Percentiles rank a stretch among this genome's conserved stretches.
These are phyloP conservation scores for Sander vitreus DNA, from an alignment of 2,113 vertebrate genomes.

Conservation along the genomic window DNA sequence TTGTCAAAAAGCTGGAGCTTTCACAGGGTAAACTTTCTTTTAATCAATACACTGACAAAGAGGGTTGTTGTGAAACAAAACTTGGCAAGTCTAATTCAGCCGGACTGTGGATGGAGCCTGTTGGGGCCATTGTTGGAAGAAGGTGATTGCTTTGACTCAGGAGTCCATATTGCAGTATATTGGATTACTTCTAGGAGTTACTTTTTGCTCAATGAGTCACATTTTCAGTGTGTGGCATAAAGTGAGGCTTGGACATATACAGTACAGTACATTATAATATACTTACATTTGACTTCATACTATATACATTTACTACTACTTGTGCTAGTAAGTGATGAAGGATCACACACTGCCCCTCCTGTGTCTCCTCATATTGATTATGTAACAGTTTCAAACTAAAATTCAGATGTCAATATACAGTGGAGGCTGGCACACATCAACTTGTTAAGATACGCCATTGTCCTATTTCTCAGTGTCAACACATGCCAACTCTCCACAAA, in stretches of 20 bases:
- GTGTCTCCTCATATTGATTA: no score
- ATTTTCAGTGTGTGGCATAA: neutral
- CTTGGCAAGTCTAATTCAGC: neutral
- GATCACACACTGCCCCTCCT: neutral
- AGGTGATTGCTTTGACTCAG: neutral
- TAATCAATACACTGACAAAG: constrained; percentile 32
- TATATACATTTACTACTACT: no score
- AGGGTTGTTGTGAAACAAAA: constrained; percentile 16
- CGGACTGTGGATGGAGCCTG: neutral
- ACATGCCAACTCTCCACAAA: neutral
- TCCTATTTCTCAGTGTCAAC: neutral
- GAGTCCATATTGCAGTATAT: constrained; percentile 14
- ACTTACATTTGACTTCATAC: neutral
- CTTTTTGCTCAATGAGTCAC: neutral
- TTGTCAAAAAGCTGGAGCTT: constrained; percentile 29
- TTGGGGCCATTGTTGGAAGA: neutral
- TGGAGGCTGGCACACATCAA: neutral
- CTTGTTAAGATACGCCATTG: neutral
- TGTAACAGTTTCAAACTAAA: neutral
- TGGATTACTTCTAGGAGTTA: neutral
- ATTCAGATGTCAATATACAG: neutral
- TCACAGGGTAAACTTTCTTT: constrained; percentile 22
- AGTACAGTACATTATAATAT: neutral
- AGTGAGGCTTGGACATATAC: neutral
- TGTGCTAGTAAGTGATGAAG: neutral